phyloP scores from a whole-genome alignment of 1,140 invertebrate genomes.

The Calosoma granatense region DNA sequence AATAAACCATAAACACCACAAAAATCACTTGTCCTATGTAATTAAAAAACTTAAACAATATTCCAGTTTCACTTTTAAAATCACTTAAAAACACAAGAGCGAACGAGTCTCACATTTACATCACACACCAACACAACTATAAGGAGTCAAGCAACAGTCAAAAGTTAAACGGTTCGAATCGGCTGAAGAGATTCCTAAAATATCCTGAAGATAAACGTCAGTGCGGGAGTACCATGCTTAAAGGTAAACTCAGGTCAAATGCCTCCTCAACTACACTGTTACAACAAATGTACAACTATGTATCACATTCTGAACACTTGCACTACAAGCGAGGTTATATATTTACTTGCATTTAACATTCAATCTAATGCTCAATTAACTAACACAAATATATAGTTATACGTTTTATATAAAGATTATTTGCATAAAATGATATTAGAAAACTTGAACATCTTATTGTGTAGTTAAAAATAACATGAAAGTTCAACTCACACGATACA shows the following conservation, averaged over 20 bases:
- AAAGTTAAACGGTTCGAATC: too few relatives aligned
- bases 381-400: too few relatives aligned
- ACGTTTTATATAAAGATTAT: too few relatives aligned
- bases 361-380: too few relatives aligned
- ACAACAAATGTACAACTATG: neutral
- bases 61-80: neutral
- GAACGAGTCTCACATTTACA: too few relatives aligned
- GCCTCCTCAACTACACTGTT: conserved; percentile 6
- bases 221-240: conserved; percentile 1
- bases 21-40: conserved; percentile 6
- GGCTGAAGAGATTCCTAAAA: neutral
- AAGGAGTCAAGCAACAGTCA: too few relatives aligned
- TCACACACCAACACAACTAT: too few relatives aligned
- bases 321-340: neutral
- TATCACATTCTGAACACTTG: too few relatives aligned
- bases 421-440: neutral
- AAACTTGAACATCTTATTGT: neutral
- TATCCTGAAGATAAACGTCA: neutral
- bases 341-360: neutral
- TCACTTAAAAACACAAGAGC: neutral
- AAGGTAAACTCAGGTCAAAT: neutral
- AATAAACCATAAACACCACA: too few relatives aligned
- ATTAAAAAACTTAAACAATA: conserved; percentile 7
- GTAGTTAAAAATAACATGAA: neutral
- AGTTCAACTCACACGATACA: neutral